Conservation (phyloP, 2,113 vertebrate genomes). For the Charina bottae region DNA sequence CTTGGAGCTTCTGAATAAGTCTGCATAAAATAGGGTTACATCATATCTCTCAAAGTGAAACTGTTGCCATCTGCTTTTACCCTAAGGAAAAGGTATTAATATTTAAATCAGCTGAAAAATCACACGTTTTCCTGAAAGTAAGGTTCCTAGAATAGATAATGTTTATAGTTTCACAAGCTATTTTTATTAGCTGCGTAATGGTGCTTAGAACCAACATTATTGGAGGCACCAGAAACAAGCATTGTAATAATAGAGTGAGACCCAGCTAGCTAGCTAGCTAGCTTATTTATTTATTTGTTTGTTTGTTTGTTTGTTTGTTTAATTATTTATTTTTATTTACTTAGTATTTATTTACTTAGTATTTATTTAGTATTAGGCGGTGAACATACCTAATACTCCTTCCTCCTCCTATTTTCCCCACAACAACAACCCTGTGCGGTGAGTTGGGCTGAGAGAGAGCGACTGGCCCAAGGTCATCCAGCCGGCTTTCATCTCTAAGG, state of each 20-base stretch:
- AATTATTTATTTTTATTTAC: too few species aligned
- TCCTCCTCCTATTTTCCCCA: too few species aligned
- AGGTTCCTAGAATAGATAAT: background rate
- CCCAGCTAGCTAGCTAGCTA: slow-evolving; percentile 24
- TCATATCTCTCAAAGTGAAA: background rate
- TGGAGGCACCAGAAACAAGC: background rate
- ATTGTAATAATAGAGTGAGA: slow-evolving; percentile 25
- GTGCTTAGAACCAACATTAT: slow-evolving; percentile 1
- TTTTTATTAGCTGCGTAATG: background rate
- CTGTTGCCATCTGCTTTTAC: background rate
- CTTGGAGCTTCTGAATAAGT: background rate
- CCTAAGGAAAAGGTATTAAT: background rate
- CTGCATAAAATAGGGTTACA: background rate
- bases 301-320: too few species aligned
- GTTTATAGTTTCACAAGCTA: background rate
- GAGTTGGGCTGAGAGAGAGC: too few species aligned
- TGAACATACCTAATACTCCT: too few species aligned
- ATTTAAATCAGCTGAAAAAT: background rate
- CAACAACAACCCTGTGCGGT: too few species aligned
- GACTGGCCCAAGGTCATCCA: too few species aligned
- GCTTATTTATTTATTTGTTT: too few species aligned
- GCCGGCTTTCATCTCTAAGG: too few species aligned
- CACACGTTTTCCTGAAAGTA: background rate
- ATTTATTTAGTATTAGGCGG: too few species aligned
- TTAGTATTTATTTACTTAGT: too few species aligned